Conservation (phyloP, 2,113 vertebrate genomes). For the Myrmophylax atrothorax region DNA sequence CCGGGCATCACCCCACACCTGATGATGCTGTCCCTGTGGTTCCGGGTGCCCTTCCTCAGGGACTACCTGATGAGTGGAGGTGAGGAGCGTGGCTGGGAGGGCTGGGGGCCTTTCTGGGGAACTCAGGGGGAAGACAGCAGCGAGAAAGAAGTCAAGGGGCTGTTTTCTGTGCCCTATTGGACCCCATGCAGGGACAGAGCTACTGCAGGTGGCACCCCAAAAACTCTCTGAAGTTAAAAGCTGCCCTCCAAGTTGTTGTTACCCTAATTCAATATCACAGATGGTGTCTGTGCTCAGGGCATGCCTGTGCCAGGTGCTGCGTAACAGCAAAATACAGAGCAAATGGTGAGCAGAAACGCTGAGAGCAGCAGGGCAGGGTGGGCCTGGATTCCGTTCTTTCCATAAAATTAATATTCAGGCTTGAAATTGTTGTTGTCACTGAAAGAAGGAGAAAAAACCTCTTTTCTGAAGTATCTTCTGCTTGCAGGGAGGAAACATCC, state of each 20-base stretch:
- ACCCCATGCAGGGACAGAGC: background rate
- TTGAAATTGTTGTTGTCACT: background rate
- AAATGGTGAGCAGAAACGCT: background rate
- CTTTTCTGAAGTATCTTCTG: background rate
- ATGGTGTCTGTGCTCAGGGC: background rate
- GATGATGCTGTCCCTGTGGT: constrained; percentile 91
- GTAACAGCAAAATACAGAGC: background rate
- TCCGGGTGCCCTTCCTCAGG: constrained; percentile 88
- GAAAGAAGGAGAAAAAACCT: background rate
- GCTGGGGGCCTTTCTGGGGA: background rate
- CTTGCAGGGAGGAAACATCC: background rate
- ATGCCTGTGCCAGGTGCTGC: background rate
- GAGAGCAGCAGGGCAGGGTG: background rate
- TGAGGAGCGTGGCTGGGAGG: constrained; percentile 30
- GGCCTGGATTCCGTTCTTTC: background rate
- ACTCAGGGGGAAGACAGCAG: background rate
- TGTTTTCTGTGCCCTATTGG: accelerated
- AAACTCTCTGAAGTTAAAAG: background rate
- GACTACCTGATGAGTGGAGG: constrained; percentile 90
- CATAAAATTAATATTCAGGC: background rate
- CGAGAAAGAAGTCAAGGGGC: background rate
- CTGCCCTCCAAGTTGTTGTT: background rate
- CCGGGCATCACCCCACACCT: constrained; percentile 83
- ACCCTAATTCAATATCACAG: background rate
- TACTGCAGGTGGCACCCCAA: background rate